Base-by-base conservation (phyloP, 1,140 invertebrate species). In the Protaetia brevitarsis region DNA sequence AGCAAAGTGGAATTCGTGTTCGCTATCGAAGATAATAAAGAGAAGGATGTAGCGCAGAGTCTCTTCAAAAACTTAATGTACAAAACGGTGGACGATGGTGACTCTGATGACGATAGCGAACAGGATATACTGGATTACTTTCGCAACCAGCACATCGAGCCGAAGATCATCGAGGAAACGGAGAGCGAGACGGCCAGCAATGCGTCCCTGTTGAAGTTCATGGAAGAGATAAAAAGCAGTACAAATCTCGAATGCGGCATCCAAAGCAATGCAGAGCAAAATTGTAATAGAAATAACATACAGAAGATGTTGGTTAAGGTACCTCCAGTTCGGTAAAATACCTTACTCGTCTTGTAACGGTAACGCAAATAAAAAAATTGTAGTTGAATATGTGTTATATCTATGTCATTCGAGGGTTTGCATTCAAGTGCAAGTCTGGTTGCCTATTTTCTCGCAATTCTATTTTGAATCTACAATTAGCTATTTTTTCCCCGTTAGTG, bases 121-220 rank as follows among this genome's bases (percentile, higher is more conserved):
- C 66, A 69, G 21, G 62, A 60, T 56, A 59, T 72, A 36, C 16
- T 74, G 13, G 62, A 66, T 57, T 71, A 70, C 61, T 63, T 68
- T 7, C 27, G 31, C 8, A 59, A 58, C n/a, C 57, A 59, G 8
- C 65, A 63, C 0, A 16, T 26, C n/a, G 58, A 45, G 19, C 26
- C 45, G 8, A 37, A 51, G 28, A 59, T 27, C 13, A 31, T n/a
- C n/a, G 19, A 62, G 13, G 68, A 68, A 27, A 19, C 29, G 3
- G 60, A 62, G 13, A 36, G 31, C 16, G 60, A 62, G 11, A 34
- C 13, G 8, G 31, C 29, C 2, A 75, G 74, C 68, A 72, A 74
- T n/a, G 57, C 67, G 29, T 74, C 74, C 16, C 57, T 75, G 19
- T 69, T 73, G 37, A 69, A 73, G 26, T 74, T 71, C 60, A 73